Conservation (phyloP, 2,888 invertebrate genomes). For the Mesorhabditis belari region DNA sequence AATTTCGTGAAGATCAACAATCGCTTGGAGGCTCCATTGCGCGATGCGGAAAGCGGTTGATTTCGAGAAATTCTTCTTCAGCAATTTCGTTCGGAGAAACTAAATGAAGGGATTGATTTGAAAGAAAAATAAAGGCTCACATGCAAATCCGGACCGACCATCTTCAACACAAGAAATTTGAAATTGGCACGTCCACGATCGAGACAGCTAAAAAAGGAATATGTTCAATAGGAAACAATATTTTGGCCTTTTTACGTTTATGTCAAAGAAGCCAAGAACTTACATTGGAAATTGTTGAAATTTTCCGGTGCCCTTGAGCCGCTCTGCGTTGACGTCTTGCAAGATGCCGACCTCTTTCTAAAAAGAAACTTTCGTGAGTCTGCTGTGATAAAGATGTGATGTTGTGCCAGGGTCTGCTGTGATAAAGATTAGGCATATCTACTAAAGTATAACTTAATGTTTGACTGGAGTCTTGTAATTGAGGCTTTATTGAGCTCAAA, state of each 20-base stretch:
- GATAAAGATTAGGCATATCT: not conserved
- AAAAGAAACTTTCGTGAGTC: not conserved
- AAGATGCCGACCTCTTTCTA: not conserved
- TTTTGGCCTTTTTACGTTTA: too few species aligned
- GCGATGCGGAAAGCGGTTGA: not conserved
- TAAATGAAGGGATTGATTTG: not conserved
- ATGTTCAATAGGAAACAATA: too few species aligned
- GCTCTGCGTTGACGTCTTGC: not conserved
- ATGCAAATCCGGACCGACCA: not conserved
- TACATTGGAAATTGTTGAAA: not conserved
- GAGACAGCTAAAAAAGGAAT: not conserved
- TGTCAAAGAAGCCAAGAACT: too few species aligned
- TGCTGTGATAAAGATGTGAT: not conserved
- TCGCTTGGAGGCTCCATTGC: not conserved
- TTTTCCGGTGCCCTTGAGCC: not conserved
- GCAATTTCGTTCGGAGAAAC: not conserved
- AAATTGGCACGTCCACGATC: not conserved
- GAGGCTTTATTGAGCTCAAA: too few species aligned
- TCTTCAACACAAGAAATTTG: not conserved
- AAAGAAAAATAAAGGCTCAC: not conserved
- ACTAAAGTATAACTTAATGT: too few species aligned
- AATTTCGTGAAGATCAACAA: not conserved
- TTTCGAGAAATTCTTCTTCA: not conserved
- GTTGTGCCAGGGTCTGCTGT: not conserved
- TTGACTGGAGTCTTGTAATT: too few species aligned